Base-by-base conservation (phyloP, 2,888 invertebrate genomes). In the Cataglyphis rosenhaueri region DNA sequence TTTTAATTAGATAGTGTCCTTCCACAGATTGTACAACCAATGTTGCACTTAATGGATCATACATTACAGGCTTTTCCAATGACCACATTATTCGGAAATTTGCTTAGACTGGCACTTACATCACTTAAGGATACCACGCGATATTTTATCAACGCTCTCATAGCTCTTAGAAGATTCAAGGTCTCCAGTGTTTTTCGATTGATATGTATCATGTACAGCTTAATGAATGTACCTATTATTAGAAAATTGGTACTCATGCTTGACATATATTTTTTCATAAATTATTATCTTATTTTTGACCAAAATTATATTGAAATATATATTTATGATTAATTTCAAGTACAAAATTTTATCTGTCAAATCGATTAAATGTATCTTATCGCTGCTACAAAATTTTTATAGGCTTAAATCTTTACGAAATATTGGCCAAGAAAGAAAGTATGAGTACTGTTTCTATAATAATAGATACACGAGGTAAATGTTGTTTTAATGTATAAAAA, bases 131-230 rank as follows among this genome's bases (percentile, higher is more conserved):
- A 94, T 82, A 90, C 90, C 21, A 89, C 91, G 32, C 86, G 93
- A 85, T 83, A 88, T 87, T 92, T 92, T 89, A 87, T 92, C 87
- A 93, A 94, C 82, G 91, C 91, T 71, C 84, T 85, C 85, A 91
- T 94, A 87, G 89, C 94, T 64, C 91, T 93, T 90, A 88, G 88
- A 70, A 92, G 94, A 93, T 90, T 94, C 57, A 93, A 95, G 94
- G 95, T 95, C 90, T 90, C 79, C 41, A 84, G 71, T 84, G 21
- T 89, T 84, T 57, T 84, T 84, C 44, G 29, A 64, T 59, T 68
- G 35, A 73, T 84, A 29, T 81, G n/a, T n/a, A n/a, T 62, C 25
- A 81, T 66, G 48, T 79, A 57, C 32, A 79, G 83, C 48, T 83
- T 82, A 79, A 55, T 21, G 44, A 29, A 71, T 10, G 74, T 84